Base-by-base conservation (phyloP, 1,140 invertebrate species). In the Eufriesea mexicana region DNA sequence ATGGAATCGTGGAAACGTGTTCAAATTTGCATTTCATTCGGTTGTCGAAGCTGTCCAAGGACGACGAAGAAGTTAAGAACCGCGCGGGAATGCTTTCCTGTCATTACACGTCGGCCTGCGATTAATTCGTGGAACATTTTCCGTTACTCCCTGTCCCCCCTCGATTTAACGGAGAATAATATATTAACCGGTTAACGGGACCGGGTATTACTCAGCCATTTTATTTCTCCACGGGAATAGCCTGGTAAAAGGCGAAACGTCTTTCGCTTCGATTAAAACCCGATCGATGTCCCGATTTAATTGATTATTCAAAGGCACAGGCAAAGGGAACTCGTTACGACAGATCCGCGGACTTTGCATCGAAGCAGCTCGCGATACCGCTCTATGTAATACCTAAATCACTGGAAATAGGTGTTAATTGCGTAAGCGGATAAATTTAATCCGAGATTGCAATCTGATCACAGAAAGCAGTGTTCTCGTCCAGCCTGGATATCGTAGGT, bases 11-110 rank as follows among this genome's bases (percentile, higher is more conserved):
- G 87, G 86, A 89, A 88, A 90, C 85, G 83, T 83, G 72, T 88
- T 90, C 84, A 88, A 90, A 90, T 90, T 90, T 90, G 87, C 89
- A 90, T 90, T 89, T 86, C 83, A 84, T 90, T 83, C 83, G 73
- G 79, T 59, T 81, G 89, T 89, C 86, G 84, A 84, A 89, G 76
- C 85, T 71, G 57, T 74, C 16, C 59, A 47, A 70, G 54, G 61
- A 72, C 82, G 62, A 57, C 51, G 72, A 23, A 45, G 42, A 62
- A 87, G 25, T 83, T 71, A 79, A 84, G 75, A 61, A 82, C 64
- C 66, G 25, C 64, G 81, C 28, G 9, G 23, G 28, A 70, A 82
- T 67, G 45, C 75, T 42, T 70, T 80, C 51, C 64, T 35, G 14
- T 73, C 35, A 35, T 35, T 35, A 35, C 35, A 35, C 35, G 35